Evolutionary conservation across 2,797 vertebrate species (phyloP).

Genomic region (Melanitta fusca): DNA sequence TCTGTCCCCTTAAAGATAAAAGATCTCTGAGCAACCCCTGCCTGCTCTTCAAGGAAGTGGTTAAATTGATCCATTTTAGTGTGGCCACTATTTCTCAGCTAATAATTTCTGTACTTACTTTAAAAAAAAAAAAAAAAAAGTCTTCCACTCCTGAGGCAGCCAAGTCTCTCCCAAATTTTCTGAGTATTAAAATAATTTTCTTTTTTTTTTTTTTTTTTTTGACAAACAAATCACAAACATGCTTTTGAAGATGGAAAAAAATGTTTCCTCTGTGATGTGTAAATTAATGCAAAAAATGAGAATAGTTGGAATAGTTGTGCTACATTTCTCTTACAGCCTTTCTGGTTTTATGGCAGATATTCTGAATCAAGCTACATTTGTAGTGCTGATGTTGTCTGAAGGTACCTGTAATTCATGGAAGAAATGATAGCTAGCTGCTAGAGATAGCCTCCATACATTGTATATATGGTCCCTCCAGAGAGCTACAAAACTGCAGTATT

Average conservation of each 20-base stretch:
- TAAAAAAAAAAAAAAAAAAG: neutral
- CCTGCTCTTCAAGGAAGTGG: neutral
- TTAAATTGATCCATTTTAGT: neutral
- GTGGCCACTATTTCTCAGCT: neutral
- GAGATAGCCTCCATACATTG: neutral
- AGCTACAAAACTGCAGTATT: neutral
- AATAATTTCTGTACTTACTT: neutral
- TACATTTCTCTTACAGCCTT: neutral
- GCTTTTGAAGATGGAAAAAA: neutral
- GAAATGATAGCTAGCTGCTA: neutral
- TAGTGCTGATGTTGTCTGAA: neutral
- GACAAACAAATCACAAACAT: neutral
- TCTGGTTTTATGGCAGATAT: neutral
- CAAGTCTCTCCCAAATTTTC: neutral
- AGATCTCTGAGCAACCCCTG: neutral
- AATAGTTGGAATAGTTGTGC: neutral
- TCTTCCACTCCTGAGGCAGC: neutral
- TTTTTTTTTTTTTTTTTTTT: neutral
- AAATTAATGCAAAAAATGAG: conserved; percentile 24
- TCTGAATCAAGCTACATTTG: neutral
- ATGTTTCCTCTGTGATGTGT: neutral
- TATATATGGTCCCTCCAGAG: neutral
- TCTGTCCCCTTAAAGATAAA: neutral
- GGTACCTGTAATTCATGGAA: neutral
- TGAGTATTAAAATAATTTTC: neutral